Evolutionary conservation across 2,888 invertebrate species (phyloP), one percentile per base, ranked within the genome.

Genomic region (Leptinotarsa tumamoca): DNA sequence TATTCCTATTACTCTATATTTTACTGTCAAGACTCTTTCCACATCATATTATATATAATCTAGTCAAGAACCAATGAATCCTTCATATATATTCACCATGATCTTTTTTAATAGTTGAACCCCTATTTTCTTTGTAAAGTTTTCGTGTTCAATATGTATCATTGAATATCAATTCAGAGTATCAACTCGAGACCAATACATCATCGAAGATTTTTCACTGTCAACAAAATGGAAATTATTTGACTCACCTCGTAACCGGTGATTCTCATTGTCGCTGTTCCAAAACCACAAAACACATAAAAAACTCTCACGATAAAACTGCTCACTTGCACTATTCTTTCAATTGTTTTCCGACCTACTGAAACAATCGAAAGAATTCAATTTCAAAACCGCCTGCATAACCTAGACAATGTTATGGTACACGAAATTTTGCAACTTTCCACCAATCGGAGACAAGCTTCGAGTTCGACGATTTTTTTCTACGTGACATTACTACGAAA

Each of bases 391-490:
- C 52, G 18, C 71, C 71, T 71, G 71, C 71, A 71, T 70, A 68
- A 68, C 68, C 71, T 68, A 68, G 71, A 73, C 67, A 67, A 71
- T 63, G 50, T 15, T 49, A 43, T 69, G 14, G 56, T 58, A 68
- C 52, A 69, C 69, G 69, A 73, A 73, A 76, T 73, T 73, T 76
- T 76, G 73, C 71, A 76, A 76, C 67, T n/a, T 33, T 21, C 68
- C 33, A 33, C 71, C 75, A 75, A 75, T 75, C 18, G 70, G 33
- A 2, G 61, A 23, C 50, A n/a, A 56, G 63, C n/a, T 51, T 51
- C 70, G 58, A 58, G 71, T 68, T 67, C 61, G 71, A 50, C 17
- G 58, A 49, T 56, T 18, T 70, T 68, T 75, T 75, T 75, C 68
- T 52, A 75, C 71, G 52, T 58, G 51, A 58, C 63, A 49, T 66